Evolutionary conservation across 23 tunicate genomes (phyloP).

Genomic region (Diplosoma virens): DNA sequence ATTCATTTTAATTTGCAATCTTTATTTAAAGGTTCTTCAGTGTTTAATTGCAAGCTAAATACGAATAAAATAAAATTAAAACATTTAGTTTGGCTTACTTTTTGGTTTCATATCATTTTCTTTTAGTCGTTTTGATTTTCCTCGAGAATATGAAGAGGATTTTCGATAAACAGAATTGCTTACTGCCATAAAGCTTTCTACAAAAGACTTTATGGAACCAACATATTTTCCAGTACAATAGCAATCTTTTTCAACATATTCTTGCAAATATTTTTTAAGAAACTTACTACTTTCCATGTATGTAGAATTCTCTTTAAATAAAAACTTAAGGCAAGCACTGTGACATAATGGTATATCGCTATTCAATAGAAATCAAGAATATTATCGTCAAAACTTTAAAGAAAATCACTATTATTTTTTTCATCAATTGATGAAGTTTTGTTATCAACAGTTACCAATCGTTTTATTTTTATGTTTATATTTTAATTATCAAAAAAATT

Average conservation of each 20-base stretch:
- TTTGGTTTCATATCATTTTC: slow-evolving; percentile 1
- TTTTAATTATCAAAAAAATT: too few species aligned
- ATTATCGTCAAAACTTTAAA: too few species aligned
- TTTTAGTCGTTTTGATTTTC: slow-evolving; percentile 62
- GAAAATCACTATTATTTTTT: too few species aligned
- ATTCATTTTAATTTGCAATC: too few species aligned
- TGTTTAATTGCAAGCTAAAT: background rate
- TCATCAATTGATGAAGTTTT: too few species aligned
- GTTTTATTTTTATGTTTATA: too few species aligned
- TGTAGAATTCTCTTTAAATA: too few species aligned
- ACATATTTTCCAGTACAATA: slow-evolving; percentile 51
- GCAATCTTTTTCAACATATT: slow-evolving; percentile 6
- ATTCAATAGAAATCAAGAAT: too few species aligned
- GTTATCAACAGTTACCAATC: too few species aligned
- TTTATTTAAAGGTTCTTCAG: background rate
- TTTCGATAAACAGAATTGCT: slow-evolving; percentile 28
- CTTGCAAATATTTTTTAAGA: slow-evolving; percentile 15
- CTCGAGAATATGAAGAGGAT: slow-evolving; percentile 40
- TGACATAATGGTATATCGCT: too few species aligned
- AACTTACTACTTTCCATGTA: slow-evolving; percentile 3
- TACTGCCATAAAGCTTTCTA: slow-evolving; percentile 52
- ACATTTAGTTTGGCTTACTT: slow-evolving; percentile 25
- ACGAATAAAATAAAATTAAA: background rate
- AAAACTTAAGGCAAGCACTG: too few species aligned
- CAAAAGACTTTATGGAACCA: slow-evolving; percentile 31